phyloP scores from a whole-genome alignment of 2,113 vertebrate genomes.

The Bufo gargarizans region DNA sequence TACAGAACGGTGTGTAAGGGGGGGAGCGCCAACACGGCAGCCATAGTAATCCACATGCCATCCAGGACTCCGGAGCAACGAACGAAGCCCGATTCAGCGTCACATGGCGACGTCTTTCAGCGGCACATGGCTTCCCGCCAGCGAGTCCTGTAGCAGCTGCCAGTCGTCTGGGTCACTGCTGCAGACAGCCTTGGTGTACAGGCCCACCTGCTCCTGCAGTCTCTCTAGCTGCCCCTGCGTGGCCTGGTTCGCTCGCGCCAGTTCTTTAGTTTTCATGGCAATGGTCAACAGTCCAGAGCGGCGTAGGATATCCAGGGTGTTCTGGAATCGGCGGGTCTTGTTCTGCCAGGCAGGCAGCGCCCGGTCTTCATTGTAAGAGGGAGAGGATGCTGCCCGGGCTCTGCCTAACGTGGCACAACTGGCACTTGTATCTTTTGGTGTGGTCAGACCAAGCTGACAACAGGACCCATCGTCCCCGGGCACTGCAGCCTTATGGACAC shows the following conservation, averaged over 20 bases:
- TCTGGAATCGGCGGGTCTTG: constrained; percentile 80
- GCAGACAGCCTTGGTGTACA: constrained; percentile 83
- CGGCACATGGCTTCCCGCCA: not conserved
- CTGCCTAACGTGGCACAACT: not conserved
- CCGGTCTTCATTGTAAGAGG: too few species aligned
- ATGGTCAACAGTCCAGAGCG: constrained; percentile 86
- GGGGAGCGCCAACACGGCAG: too few species aligned
- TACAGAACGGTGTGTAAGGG: too few species aligned
- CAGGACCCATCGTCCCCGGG: not conserved
- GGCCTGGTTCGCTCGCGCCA: constrained; percentile 88
- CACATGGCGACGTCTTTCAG: not conserved
- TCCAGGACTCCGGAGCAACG: too few species aligned
- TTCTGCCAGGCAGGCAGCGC: constrained; percentile 55
- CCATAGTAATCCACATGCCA: not conserved
- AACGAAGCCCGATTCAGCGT: not conserved
- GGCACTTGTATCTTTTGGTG: not conserved
- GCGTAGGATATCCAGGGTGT: constrained; percentile 85
- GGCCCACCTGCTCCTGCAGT: constrained; percentile 83
- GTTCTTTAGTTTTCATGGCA: constrained; percentile 90
- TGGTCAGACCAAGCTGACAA: not conserved
- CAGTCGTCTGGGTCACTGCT: constrained; percentile 83
- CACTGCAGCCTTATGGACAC: not conserved
- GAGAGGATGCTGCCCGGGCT: not conserved
- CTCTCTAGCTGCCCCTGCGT: constrained; percentile 84
- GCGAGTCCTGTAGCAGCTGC: constrained; percentile 81